phyloP scores from a whole-genome alignment of 2,113 vertebrate genomes.

The Sterrhoptilus dennistouni region DNA sequence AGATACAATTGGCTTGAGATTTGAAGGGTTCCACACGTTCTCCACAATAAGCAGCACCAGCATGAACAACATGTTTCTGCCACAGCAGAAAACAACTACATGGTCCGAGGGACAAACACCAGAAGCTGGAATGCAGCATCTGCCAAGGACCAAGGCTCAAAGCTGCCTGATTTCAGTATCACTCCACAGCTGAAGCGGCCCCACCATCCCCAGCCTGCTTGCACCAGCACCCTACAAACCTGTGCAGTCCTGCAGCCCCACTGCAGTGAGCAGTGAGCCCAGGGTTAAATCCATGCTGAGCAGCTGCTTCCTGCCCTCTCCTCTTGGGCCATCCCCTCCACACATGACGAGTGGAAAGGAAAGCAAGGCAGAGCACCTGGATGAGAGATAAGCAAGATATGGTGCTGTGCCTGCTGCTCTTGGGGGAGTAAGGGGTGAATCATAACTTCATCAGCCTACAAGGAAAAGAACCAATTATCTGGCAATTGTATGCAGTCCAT shows the following conservation, averaged over 20 bases:
- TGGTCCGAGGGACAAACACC: neutral
- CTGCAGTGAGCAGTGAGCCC: neutral
- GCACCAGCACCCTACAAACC: neutral
- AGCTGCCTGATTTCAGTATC: neutral
- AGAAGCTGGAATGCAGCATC: neutral
- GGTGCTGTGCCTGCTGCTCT: neutral
- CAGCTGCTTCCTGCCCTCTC: neutral
- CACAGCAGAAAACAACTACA: neutral
- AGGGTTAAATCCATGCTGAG: neutral
- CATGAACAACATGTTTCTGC: rapidly evolving
- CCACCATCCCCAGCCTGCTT: neutral
- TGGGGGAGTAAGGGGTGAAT: neutral
- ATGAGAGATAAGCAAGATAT: neutral
- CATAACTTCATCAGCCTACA: conserved; percentile 31
- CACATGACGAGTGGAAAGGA: neutral
- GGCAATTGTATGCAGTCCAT: neutral
- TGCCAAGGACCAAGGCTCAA: neutral
- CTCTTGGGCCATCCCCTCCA: neutral
- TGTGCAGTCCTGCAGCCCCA: neutral
- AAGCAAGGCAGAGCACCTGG: neutral
- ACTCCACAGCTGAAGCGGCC: neutral
- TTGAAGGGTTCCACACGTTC: neutral
- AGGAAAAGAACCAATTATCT: conserved; percentile 14
- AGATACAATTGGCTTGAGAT: neutral
- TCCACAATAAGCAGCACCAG: neutral